Evolutionary conservation across 2,113 vertebrate genomes (phyloP).

Genomic region (Eptesicus fuscus): DNA sequence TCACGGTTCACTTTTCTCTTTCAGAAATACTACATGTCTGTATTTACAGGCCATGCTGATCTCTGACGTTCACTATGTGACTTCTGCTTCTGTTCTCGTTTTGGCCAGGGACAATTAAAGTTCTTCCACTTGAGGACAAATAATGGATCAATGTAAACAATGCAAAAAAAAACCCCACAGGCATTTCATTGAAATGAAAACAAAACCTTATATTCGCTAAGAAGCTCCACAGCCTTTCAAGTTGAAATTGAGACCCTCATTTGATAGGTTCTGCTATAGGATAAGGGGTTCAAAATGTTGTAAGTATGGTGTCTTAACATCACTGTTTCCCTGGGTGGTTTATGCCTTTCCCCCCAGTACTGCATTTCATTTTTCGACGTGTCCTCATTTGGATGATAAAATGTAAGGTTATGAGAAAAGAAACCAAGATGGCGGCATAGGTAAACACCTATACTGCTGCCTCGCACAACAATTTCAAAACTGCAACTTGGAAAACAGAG

Average conservation of each 20-base stretch:
- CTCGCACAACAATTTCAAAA: too few relatives aligned
- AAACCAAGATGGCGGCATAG: too few relatives aligned
- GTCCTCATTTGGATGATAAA: not conserved
- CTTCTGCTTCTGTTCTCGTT: not conserved
- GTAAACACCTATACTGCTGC: too few relatives aligned
- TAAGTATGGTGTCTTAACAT: not conserved
- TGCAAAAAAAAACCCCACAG: not conserved
- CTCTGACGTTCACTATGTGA: not conserved
- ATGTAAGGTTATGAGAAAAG: not conserved
- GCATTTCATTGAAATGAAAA: not conserved
- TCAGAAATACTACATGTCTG: not conserved
- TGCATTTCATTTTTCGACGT: not conserved
- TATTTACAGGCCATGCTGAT: not conserved
- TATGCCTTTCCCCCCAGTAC: not conserved
- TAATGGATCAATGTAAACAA: not conserved
- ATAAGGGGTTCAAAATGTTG: not conserved
- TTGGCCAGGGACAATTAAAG: not conserved
- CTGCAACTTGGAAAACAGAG: too few relatives aligned
- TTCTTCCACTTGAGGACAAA: not conserved
- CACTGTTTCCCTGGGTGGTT: not conserved
- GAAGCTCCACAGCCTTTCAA: not conserved
- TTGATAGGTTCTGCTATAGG: not conserved
- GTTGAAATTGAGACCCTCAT: not conserved
- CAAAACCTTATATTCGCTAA: not conserved
- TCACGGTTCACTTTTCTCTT: not conserved